Conservation (phyloP, 2,888 invertebrate genomes). For the Invenusta paracnida region DNA sequence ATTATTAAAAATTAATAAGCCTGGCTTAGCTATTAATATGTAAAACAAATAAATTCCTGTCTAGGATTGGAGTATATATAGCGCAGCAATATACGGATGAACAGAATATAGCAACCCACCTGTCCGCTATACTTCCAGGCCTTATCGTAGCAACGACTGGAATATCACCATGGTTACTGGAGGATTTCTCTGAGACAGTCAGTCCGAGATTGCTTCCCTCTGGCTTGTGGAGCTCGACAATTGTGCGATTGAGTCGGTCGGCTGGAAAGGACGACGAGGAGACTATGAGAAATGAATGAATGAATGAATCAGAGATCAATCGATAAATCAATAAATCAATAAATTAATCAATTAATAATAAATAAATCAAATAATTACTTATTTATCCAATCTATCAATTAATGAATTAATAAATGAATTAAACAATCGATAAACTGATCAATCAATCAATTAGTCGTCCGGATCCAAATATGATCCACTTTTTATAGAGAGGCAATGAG, state of each 20-base stretch:
- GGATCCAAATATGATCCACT: no score
- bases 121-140: constrained; percentile 59
- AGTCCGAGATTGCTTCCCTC: constrained; percentile 1
- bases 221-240: constrained; percentile 7
- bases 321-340: not conserved
- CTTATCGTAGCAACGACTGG: constrained; percentile 51
- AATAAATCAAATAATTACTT: not conserved
- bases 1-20: no score
- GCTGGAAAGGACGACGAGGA: no score
- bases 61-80: no score
- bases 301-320: not conserved
- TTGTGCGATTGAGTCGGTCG: not conserved
- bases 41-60: no score
- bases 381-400: not conserved
- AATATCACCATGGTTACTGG: constrained; percentile 36
- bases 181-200: not conserved
- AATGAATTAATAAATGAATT: not conserved
- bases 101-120: no score
- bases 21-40: no score
- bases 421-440: no score
- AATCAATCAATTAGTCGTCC: no score
- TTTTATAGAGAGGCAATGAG: no score
- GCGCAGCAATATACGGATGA: no score
- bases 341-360: not conserved
- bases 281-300: no score